Percentiles rank a stretch among this genome's conserved stretches.
phyloP scores from a whole-genome alignment of 1,140 invertebrate species.

The Rhyzopertha dominica region DNA sequence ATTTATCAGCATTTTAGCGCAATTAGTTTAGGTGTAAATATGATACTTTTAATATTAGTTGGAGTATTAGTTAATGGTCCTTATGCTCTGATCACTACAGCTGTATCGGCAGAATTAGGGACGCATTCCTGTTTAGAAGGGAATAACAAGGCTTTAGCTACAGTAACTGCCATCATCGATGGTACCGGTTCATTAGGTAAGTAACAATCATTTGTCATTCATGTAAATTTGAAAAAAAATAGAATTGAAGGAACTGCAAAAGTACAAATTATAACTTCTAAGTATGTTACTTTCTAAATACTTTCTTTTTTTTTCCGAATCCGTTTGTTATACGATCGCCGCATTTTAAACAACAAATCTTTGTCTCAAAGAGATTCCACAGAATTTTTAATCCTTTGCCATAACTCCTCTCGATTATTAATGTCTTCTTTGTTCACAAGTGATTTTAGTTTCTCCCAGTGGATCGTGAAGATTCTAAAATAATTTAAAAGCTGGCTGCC shows the following conservation, averaged over 20 bases:
- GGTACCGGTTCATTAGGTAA: constrained; percentile 88
- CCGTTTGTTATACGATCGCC: no score
- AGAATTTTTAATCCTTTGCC: no score
- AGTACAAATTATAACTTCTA: neutral
- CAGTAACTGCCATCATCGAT: constrained; percentile 95
- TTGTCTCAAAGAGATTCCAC: no score
- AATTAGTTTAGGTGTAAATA: constrained; percentile 56
- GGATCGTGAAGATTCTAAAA: no score
- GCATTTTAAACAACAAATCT: no score
- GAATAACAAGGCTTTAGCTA: constrained; percentile 86
- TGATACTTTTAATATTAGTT: constrained; percentile 66
- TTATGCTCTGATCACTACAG: constrained; percentile 93
- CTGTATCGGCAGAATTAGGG: constrained; percentile 90
- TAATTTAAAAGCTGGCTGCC: no score
- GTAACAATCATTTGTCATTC: no score
- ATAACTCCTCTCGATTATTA: no score
- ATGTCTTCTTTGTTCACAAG: no score
- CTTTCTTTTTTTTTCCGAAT: no score
- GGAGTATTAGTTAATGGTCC: constrained; percentile 91
- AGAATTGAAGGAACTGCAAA: neutral
- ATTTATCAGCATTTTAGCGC: constrained; percentile 70
- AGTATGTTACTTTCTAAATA: no score
- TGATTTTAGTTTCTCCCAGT: no score
- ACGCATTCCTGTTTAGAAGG: constrained; percentile 79
- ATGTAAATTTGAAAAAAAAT: neutral